A percentile compares a stretch with the other conserved stretches of the same genome.
These are phyloP conservation scores for Cheilosia soror DNA, from an alignment of 2,888 invertebrate species.

Conservation along the genomic window DNA sequence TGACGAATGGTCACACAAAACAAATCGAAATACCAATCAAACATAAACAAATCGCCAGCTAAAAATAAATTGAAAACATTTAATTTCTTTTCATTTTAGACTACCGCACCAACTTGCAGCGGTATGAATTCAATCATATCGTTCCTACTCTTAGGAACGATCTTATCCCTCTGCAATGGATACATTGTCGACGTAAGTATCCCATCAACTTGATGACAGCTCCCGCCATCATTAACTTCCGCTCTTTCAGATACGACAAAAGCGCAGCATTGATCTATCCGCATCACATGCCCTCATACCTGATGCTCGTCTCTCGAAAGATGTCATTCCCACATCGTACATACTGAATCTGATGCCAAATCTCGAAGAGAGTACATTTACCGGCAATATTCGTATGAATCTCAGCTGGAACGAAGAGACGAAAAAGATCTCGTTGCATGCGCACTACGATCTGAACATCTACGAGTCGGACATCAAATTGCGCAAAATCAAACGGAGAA, in stretches of 20 bases:
- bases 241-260: conserved; percentile 80
- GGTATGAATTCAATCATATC: conserved; percentile 75
- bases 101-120: conserved; percentile 7
- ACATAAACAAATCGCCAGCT: conserved; percentile 13
- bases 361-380: conserved; percentile 87
- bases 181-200: conserved; percentile 71
- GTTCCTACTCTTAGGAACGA: conserved; percentile 76
- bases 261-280: conserved; percentile 89
- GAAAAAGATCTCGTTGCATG: conserved; percentile 87
- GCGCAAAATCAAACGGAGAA: conserved; percentile 78
- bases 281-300: conserved; percentile 88
- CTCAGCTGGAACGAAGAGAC: conserved; percentile 87
- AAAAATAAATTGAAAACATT: conserved; percentile 34
- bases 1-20: background rate
- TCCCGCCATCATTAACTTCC: background rate
- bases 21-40: background rate
- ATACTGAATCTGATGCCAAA: conserved; percentile 88
- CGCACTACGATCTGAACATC: conserved; percentile 87
- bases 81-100: conserved; percentile 13
- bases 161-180: conserved; percentile 71
- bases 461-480: conserved; percentile 85
- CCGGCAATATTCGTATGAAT: conserved; percentile 88
- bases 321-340: conserved; percentile 88
- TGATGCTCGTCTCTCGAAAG: conserved; percentile 87
- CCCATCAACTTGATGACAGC: background rate